These are phyloP conservation scores for Eulemur macaco DNA, from an alignment of 2,113 vertebrate genomes.

Conservation along the genomic window DNA sequence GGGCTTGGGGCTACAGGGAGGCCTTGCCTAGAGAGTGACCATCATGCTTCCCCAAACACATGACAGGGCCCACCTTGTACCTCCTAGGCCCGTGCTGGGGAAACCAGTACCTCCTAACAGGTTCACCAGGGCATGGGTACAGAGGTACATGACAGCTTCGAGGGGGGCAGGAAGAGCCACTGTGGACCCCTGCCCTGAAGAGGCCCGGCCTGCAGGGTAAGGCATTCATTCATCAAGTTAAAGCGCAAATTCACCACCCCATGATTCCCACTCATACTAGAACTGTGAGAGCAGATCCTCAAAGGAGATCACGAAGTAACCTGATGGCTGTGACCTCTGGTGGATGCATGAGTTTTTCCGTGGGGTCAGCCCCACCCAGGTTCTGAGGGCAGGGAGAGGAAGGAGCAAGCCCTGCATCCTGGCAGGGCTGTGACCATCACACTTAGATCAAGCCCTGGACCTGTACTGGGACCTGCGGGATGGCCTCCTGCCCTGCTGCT, in stretches of 20 bases:
- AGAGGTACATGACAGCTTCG: neutral
- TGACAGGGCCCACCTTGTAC: neutral
- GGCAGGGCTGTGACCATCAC: neutral
- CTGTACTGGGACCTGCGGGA: too few relatives aligned
- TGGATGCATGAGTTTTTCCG: accelerated
- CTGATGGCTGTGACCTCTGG: too few relatives aligned
- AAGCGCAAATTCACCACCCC: neutral
- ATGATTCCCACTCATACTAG: neutral
- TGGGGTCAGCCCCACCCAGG: neutral
- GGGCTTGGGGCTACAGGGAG: neutral
- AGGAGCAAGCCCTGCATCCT: neutral
- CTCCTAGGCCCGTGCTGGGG: neutral
- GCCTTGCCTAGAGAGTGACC: neutral
- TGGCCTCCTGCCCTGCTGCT: neutral
- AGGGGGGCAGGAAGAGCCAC: neutral
- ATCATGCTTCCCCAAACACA: accelerated
- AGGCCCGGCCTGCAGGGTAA: neutral
- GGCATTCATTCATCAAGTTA: neutral
- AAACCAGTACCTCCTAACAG: neutral
- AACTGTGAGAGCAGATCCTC: neutral
- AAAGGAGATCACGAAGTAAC: neutral
- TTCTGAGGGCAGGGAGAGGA: accelerated
- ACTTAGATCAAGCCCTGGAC: neutral
- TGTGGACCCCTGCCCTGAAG: neutral
- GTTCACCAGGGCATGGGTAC: neutral